phyloP scores from a whole-genome alignment of 1,140 invertebrate genomes.

The Saccostrea cuccullata region DNA sequence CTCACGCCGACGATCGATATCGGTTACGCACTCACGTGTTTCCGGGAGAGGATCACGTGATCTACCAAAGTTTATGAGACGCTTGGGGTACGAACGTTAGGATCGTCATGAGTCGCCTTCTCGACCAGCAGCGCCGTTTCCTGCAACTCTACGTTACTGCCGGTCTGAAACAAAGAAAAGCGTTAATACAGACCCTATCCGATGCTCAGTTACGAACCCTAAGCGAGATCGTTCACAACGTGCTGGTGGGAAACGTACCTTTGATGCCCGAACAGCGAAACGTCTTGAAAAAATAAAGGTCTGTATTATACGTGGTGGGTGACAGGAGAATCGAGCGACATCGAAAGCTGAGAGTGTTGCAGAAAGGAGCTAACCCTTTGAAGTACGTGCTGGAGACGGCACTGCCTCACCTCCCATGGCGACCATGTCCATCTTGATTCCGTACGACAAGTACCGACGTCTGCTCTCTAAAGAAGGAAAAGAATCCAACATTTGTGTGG shows the following conservation, averaged over 20 bases:
- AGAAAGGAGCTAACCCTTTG: conserved; percentile 2
- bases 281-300: conserved; percentile 6
- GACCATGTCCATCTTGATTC: conserved; percentile 25
- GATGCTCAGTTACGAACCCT: conserved; percentile 16
- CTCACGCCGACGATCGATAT: conserved; percentile 39
- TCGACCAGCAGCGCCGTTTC: conserved; percentile 19
- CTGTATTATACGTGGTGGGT: conserved; percentile 11
- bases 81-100: neutral
- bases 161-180: conserved; percentile 20
- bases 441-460: conserved; percentile 36
- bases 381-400: neutral
- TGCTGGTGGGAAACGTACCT: conserved; percentile 36
- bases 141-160: neutral
- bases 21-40: conserved; percentile 38
- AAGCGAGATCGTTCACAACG: conserved; percentile 34
- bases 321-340: neutral
- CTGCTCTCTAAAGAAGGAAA: neutral
- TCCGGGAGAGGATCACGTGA: conserved; percentile 35
- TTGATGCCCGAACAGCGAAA: neutral
- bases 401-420: conserved; percentile 32
- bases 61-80: conserved; percentile 40
- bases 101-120: conserved; percentile 20
- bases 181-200: conserved; percentile 18
- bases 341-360: neutral
- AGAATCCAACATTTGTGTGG: neutral